Conservation (phyloP, 2,888 invertebrate genomes). For the Eumerus sabulonum region DNA sequence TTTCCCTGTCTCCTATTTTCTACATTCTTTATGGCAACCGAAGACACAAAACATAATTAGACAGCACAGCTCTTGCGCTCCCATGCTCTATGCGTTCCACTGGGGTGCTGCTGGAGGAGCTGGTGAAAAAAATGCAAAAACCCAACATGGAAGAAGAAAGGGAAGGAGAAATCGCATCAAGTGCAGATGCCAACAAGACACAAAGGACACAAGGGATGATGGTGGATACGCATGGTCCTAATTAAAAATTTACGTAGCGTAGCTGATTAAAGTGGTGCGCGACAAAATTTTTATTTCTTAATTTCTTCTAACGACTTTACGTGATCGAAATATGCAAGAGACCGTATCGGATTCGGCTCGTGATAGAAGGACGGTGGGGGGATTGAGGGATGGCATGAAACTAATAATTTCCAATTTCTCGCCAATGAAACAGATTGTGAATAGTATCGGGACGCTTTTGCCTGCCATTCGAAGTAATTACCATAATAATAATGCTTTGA, state of each 20-base stretch:
- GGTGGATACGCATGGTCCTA: slow-evolving; percentile 51
- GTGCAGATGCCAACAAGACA: slow-evolving; percentile 63
- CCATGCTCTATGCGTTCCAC: neutral
- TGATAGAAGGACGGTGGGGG: slow-evolving; percentile 4
- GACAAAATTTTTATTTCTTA: slow-evolving; percentile 69
- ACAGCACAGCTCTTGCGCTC: slow-evolving; percentile 49
- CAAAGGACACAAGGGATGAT: slow-evolving; percentile 18
- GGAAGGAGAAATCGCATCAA: slow-evolving; percentile 32
- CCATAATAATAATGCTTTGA: slow-evolving; percentile 53
- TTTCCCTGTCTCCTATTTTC: slow-evolving; percentile 26
- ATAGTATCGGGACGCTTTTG: slow-evolving; percentile 47
- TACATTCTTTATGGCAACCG: no score
- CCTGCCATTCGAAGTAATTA: slow-evolving; percentile 52
- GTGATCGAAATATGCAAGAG: slow-evolving; percentile 67
- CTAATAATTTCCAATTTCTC: slow-evolving; percentile 63
- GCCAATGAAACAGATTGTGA: slow-evolving; percentile 64
- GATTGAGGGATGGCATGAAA: slow-evolving; percentile 13
- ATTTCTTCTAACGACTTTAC: slow-evolving; percentile 69
- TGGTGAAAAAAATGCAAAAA: slow-evolving; percentile 30
- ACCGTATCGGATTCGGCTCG: slow-evolving; percentile 19
- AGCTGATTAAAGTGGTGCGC: slow-evolving; percentile 69
- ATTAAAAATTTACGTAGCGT: slow-evolving; percentile 69
- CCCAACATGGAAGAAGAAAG: no score
- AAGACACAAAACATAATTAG: slow-evolving; percentile 68
- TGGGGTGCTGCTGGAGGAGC: neutral